phyloP scores from a whole-genome alignment of 23 tunicate species.

The Trididemnum miniatum region DNA sequence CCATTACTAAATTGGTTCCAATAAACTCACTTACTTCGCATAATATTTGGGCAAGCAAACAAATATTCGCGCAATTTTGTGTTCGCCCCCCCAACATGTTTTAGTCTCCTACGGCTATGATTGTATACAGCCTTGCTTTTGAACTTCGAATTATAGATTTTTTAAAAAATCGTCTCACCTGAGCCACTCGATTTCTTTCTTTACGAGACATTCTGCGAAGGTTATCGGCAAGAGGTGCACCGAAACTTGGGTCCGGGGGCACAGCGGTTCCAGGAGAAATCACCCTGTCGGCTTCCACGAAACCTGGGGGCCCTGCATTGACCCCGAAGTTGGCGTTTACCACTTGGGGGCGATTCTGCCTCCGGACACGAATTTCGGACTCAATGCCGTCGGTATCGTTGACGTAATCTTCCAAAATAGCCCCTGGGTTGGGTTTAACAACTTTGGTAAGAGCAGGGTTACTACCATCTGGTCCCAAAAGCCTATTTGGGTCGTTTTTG shows the following conservation, averaged over 20 bases:
- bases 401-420: neutral
- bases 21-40: too few species aligned
- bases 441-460: neutral
- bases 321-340: constrained; percentile 5
- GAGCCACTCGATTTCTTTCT: neutral
- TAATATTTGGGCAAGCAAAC: too few species aligned
- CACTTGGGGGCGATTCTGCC: constrained; percentile 12
- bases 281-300: neutral
- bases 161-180: too few species aligned
- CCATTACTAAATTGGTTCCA: too few species aligned
- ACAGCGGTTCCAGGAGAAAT: neutral
- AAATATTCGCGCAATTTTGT: too few species aligned
- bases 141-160: too few species aligned
- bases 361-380: neutral
- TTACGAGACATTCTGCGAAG: neutral
- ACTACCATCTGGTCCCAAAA: neutral
- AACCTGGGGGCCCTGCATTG: neutral
- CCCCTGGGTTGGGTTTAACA: neutral
- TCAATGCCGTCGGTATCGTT: neutral
- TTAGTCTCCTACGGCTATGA: too few species aligned
- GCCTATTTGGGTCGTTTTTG: neutral
- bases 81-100: too few species aligned
- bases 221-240: neutral
- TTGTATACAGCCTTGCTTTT: too few species aligned
- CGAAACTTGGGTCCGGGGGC: neutral